Base-by-base conservation (phyloP, 2,113 vertebrate species). In the Myiagra hebetior region DNA sequence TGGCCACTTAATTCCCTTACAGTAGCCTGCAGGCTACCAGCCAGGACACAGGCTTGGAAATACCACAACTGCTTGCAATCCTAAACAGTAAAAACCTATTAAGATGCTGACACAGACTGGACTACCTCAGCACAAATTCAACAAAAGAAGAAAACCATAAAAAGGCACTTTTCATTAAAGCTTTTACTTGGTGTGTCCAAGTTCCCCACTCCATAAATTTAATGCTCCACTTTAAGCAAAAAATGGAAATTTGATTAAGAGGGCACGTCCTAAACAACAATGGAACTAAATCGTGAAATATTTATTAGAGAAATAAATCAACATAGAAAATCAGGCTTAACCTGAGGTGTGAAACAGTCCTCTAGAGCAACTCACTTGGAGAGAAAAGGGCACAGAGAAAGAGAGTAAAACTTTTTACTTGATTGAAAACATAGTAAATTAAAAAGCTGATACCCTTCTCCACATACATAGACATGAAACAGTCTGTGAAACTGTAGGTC, bases 301-400 rank as follows among this genome's bases (percentile, higher is more conserved):
- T 92, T 93, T 90, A 81, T 92, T 93, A 68, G 18, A 83, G 57
- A 20, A 91, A 86, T 91, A 93, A 95, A 92, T 92, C 83, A 72
- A 85, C 39, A 77, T 1, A 70, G 50, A 88, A 93, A 75, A 35
- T 80, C 50, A 70, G 47, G 26, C 41, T 88, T 86, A 63, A 69
- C 26, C 37, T 46, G 31, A 75, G 42, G 33, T 84, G 26, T 81
- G 68, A 96, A 96, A 94, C 63, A 91, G 35, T 46, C 16, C 3
- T 65, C 39, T 59, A 37, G 30, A 73, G 30, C 24, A 95, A 77
- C 31, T 49, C 39, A 15, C 47, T 65, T 0, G 0, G 27, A 59
- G 41, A 92, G 50, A 91, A 85, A 94, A 67, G 9, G 26, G 55
- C n/a, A 85, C 41, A 60, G 4, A 87, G 9, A 68, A 91, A 85